These are phyloP conservation scores for Myotis planiceps DNA, from an alignment of 2,797 vertebrate genomes.

Conservation along the genomic window DNA sequence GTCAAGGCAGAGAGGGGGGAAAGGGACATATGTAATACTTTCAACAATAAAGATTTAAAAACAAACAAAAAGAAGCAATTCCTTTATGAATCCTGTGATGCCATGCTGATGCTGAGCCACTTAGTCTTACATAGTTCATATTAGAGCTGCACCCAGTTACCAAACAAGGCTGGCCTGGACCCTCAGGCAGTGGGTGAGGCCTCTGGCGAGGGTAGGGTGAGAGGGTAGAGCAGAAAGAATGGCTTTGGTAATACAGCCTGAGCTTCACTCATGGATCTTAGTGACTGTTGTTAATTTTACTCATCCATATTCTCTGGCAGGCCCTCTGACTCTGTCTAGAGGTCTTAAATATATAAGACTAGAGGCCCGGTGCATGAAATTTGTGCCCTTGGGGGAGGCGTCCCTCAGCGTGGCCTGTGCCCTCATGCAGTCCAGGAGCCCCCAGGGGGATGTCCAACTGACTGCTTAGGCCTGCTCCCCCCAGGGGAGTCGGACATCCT, in stretches of 20 bases:
- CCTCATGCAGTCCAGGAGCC: no score
- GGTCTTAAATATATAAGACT: not conserved
- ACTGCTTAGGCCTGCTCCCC: no score
- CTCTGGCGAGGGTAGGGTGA: not conserved
- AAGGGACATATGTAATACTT: no score
- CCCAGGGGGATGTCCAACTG: no score
- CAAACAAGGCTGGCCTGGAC: not conserved
- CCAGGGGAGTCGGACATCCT: no score
- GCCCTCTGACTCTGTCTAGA: not conserved
- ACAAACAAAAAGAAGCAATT: not conserved
- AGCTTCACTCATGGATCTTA: not conserved
- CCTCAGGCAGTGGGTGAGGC: not conserved
- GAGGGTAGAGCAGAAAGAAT: not conserved
- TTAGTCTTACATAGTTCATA: not conserved
- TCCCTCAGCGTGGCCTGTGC: no score
- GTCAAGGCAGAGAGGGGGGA: no score
- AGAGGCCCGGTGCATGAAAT: no score
- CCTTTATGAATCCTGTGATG: not conserved
- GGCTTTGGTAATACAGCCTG: not conserved
- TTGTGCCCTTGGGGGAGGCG: no score
- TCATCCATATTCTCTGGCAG: not conserved
- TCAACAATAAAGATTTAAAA: no score
- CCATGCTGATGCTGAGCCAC: not conserved
- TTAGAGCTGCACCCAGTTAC: not conserved
- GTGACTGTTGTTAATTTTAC: not conserved